phyloP scores from a whole-genome alignment of 2,888 invertebrate species.

The Sipha maydis region DNA sequence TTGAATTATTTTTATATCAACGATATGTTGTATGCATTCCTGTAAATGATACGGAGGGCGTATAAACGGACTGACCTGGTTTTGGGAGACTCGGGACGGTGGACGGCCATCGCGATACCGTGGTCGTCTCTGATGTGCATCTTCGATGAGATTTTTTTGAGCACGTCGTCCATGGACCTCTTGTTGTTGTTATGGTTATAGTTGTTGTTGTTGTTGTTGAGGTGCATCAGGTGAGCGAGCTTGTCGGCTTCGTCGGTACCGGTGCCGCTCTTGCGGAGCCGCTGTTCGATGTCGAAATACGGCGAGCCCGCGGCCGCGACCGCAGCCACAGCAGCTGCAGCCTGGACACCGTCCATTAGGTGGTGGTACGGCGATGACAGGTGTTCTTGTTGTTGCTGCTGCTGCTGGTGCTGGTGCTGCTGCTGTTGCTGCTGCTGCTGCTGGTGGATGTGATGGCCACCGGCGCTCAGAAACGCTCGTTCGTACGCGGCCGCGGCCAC shows the following conservation, averaged over 20 bases:
- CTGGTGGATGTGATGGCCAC: conserved; percentile 30
- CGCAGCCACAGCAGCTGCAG: conserved; percentile 68
- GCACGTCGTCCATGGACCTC: conserved; percentile 91
- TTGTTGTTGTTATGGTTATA: conserved; percentile 67
- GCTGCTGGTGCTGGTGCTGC: conserved; percentile 34
- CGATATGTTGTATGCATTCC: too few species aligned
- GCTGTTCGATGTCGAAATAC: conserved; percentile 55
- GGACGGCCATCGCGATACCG: conserved; percentile 64
- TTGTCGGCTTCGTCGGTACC: conserved; percentile 38
- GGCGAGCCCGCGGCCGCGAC: conserved; percentile 72
- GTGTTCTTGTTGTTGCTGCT: conserved; percentile 21
- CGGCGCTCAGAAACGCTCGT: conserved; percentile 46
- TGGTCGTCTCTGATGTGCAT: conserved; percentile 78
- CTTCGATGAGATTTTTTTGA: conserved; percentile 86
- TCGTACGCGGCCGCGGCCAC: conserved; percentile 55
- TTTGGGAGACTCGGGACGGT: conserved; percentile 75
- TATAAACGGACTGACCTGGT: conserved; percentile 65
- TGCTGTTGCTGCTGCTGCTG: conserved; percentile 30
- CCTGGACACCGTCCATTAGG: conserved; percentile 48
- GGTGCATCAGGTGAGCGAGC: conserved; percentile 31
- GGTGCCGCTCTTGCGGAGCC: conserved; percentile 66
- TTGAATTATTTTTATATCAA: too few species aligned
- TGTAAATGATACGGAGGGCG: too few species aligned
- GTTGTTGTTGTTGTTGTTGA: conserved; percentile 52
- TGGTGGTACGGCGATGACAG: conserved; percentile 29